phyloP scores from a whole-genome alignment of 1,140 invertebrate genomes.

The Drosophila varians region DNA sequence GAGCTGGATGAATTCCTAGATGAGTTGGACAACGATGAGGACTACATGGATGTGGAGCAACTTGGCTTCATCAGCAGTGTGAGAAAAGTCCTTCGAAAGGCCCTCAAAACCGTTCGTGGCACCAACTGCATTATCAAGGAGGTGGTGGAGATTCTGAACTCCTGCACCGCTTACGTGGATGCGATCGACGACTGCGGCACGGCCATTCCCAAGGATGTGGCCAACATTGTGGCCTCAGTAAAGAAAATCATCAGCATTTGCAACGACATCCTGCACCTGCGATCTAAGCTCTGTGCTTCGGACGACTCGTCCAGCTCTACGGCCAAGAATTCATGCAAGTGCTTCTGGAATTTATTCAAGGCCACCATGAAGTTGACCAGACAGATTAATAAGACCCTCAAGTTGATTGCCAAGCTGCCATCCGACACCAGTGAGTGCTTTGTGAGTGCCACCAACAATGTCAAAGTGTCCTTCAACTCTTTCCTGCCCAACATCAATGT shows the following conservation, averaged over 20 bases:
- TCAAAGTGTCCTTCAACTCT: slow-evolving; percentile 26
- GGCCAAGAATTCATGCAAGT: slow-evolving; percentile 10
- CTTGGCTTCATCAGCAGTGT: slow-evolving; percentile 11
- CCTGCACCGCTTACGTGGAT: slow-evolving; percentile 38
- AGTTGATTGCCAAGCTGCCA: slow-evolving; percentile 37
- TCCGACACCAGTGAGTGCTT: slow-evolving; percentile 39
- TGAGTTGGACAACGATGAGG: slow-evolving; percentile 9
- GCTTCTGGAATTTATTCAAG: slow-evolving; percentile 32
- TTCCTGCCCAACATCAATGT: slow-evolving; percentile 43
- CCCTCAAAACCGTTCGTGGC: slow-evolving; percentile 34
- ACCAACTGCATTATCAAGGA: slow-evolving; percentile 48
- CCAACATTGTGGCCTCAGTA: slow-evolving; percentile 30
- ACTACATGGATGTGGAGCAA: slow-evolving; percentile 36
- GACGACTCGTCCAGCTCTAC: background rate
- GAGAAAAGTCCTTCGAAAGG: slow-evolving; percentile 1
- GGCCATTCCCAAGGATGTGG: slow-evolving; percentile 43
- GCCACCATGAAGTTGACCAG: slow-evolving; percentile 25
- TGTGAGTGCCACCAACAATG: slow-evolving; percentile 32
- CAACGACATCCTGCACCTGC: slow-evolving; percentile 37
- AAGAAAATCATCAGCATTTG: slow-evolving; percentile 35
- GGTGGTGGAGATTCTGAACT: slow-evolving; percentile 6
- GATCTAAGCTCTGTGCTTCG: slow-evolving; percentile 25
- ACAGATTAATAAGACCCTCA: slow-evolving; percentile 29
- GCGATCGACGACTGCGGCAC: slow-evolving; percentile 35
- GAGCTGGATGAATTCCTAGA: slow-evolving; percentile 7